A percentile compares a stretch with the other conserved stretches of the same genome.
Conservation (phyloP, 1,140 invertebrate genomes). For the Apis laboriosa region DNA sequence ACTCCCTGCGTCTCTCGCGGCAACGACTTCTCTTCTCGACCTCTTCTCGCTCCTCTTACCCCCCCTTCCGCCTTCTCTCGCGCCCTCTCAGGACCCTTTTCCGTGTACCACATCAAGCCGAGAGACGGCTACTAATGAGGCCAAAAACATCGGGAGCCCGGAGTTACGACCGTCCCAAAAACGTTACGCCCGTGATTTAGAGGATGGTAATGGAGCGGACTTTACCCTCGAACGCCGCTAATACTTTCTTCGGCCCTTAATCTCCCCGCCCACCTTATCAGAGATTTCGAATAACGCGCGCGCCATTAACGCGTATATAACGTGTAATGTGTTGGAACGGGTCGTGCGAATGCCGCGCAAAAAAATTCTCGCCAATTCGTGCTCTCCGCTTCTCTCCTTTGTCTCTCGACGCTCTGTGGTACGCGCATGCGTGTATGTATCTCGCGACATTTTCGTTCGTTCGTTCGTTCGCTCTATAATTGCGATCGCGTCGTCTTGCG, state of each 20-base stretch:
- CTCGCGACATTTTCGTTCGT: background rate
- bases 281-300: slow-evolving; percentile 18
- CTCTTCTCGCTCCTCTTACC: slow-evolving; percentile 32
- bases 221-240: slow-evolving; percentile 46
- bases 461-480: background rate
- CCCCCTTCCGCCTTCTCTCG: slow-evolving; percentile 47
- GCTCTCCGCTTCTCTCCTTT: background rate
- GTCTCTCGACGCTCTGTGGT: background rate
- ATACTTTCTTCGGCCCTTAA: background rate
- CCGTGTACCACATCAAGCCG: slow-evolving; percentile 66
- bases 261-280: no score
- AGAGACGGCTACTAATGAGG: slow-evolving; percentile 78
- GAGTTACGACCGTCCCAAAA: slow-evolving; percentile 77
- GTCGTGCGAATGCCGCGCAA: no score
- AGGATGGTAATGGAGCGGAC: slow-evolving; percentile 76
- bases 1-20: background rate
- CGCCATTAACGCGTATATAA: background rate
- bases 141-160: slow-evolving; percentile 75
- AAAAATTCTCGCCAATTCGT: background rate
- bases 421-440: background rate
- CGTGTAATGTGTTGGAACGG: no score
- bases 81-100: slow-evolving; percentile 59
- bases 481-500: slow-evolving; percentile 25
- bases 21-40: slow-evolving; percentile 30
- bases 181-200: slow-evolving; percentile 77